Conservation (phyloP, 1,140 invertebrate genomes). For the Scaptomyza pallida region DNA sequence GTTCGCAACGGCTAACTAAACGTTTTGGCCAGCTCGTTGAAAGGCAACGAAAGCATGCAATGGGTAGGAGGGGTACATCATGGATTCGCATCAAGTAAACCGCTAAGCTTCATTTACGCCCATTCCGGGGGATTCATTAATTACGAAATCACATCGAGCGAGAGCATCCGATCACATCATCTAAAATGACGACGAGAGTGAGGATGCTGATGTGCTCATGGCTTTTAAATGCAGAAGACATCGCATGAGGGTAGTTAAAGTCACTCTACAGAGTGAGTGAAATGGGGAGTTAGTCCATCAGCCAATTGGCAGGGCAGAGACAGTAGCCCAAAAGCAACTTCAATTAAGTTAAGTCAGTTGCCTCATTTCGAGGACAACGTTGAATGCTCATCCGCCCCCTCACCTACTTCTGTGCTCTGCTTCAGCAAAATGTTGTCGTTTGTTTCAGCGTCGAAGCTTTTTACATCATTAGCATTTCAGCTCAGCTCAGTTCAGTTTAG, state of each 20-base stretch:
- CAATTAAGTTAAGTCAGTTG: slow-evolving; percentile 83
- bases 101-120: slow-evolving; percentile 60
- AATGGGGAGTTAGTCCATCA: slow-evolving; percentile 37
- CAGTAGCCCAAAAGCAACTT: slow-evolving; percentile 59
- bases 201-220: slow-evolving; percentile 1
- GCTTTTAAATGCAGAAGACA: slow-evolving; percentile 64
- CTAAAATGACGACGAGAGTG: slow-evolving; percentile 25
- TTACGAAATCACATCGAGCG: slow-evolving; percentile 77
- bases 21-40: slow-evolving; percentile 37
- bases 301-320: slow-evolving; percentile 36
- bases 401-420: background rate
- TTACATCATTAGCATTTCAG: slow-evolving; percentile 82
- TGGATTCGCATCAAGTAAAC: slow-evolving; percentile 46
- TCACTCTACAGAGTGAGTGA: background rate
- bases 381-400: background rate
- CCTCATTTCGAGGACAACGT: slow-evolving; percentile 67
- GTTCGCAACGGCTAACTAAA: slow-evolving; percentile 17
- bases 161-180: slow-evolving; percentile 73
- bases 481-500: slow-evolving; percentile 23
- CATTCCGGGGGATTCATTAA: slow-evolving; percentile 71
- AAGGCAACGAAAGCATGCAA: background rate
- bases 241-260: slow-evolving; percentile 21
- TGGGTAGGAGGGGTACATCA: background rate
- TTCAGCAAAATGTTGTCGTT: slow-evolving; percentile 71
- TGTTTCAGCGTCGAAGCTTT: slow-evolving; percentile 76